Evolutionary conservation across 2,888 invertebrate genomes (phyloP).

Genomic region (Drosophila testacea): DNA sequence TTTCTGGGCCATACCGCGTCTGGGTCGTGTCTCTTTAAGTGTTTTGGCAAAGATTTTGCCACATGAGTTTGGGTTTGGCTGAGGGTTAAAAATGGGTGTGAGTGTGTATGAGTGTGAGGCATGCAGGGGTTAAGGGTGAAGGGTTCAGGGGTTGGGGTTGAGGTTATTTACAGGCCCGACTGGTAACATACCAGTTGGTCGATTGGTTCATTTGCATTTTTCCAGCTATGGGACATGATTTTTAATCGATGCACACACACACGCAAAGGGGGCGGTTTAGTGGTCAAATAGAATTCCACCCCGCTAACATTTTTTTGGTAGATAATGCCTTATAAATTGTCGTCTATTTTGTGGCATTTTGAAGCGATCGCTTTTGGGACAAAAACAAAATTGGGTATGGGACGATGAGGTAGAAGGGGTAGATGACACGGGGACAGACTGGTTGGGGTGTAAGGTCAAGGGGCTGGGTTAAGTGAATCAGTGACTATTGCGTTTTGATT

Average conservation of each 20-base stretch:
- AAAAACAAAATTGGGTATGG: constrained; percentile 40
- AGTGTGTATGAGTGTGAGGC: background rate
- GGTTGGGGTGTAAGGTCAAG: constrained; percentile 36
- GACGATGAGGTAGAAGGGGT: background rate
- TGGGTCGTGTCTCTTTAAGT: constrained; percentile 77
- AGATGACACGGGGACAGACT: background rate
- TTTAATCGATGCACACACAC: constrained; percentile 55
- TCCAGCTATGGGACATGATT: constrained; percentile 59
- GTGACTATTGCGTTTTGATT: constrained; percentile 37
- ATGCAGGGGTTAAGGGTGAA: constrained; percentile 13
- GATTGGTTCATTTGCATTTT: constrained; percentile 67
- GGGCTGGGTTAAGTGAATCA: constrained; percentile 13
- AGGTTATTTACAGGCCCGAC: constrained; percentile 53
- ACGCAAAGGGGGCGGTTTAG: constrained; percentile 18
- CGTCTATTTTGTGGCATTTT: constrained; percentile 72
- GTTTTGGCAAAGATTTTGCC: constrained; percentile 71
- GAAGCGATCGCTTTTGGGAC: constrained; percentile 71
- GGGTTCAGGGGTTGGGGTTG: constrained; percentile 18
- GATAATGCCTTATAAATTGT: constrained; percentile 70
- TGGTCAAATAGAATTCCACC: constrained; percentile 38
- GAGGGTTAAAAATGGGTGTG: constrained; percentile 17
- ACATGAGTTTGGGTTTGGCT: constrained; percentile 38
- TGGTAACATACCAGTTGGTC: constrained; percentile 43
- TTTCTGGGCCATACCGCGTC: constrained; percentile 42
- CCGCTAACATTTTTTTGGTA: constrained; percentile 28